These are phyloP conservation scores for Dicaeum eximium DNA, from an alignment of 2,113 vertebrate species.

Conservation along the genomic window DNA sequence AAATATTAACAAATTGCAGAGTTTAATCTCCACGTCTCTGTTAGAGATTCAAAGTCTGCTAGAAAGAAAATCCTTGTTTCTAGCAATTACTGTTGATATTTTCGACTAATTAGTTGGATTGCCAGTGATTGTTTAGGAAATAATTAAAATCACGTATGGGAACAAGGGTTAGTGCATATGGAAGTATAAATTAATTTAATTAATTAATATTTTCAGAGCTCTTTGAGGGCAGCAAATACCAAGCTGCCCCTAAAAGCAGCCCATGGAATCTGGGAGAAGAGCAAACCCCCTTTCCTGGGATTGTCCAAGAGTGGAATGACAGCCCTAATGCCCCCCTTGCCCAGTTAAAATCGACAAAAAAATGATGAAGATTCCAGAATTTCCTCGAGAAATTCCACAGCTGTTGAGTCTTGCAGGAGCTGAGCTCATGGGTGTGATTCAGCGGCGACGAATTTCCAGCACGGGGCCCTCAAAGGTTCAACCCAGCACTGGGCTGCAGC, in stretches of 20 bases:
- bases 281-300: neutral
- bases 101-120: neutral
- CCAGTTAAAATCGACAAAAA: neutral
- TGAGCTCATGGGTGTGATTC: slow-evolving; percentile 61
- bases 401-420: neutral
- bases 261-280: neutral
- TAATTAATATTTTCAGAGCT: neutral
- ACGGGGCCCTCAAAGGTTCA: neutral
- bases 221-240: neutral
- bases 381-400: slow-evolving; percentile 22
- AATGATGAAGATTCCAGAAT: neutral
- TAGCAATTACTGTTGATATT: neutral
- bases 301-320: neutral
- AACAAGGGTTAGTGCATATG: fast-evolving
- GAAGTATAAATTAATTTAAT: neutral
- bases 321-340: fast-evolving
- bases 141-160: neutral
- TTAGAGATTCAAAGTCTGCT: fast-evolving
- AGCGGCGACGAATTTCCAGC: slow-evolving; percentile 27
- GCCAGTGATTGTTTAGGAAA: neutral
- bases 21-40: fast-evolving
- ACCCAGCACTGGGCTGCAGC: neutral
- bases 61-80: neutral
- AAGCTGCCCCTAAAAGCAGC: neutral
- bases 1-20: neutral